These are phyloP conservation scores for Lordiphosa clarofinis DNA, from an alignment of 1,140 invertebrate genomes.

Conservation along the genomic window DNA sequence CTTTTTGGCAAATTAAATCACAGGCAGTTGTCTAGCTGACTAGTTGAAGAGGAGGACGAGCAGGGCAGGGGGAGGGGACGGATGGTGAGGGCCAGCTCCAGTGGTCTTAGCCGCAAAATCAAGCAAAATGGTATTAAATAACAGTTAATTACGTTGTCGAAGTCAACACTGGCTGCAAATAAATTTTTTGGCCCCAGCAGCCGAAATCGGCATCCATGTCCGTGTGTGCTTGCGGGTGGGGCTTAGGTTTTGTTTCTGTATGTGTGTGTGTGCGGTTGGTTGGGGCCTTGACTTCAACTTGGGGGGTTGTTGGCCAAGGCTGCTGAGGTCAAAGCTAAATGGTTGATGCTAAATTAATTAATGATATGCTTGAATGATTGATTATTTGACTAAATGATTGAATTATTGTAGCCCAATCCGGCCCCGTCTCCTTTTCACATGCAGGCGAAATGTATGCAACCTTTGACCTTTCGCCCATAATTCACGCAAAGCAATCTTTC, in stretches of 20 bases:
- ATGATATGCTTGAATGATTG: conserved; percentile 74
- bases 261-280: conserved; percentile 6
- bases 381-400: conserved; percentile 70
- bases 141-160: conserved; percentile 61
- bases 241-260: conserved; percentile 21
- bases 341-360: conserved; percentile 69
- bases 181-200: conserved; percentile 39
- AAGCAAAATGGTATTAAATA: conserved; percentile 74
- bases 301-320: not conserved
- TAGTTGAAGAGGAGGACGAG: not conserved
- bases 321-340: conserved; percentile 61
- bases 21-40: conserved; percentile 26
- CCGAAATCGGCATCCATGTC: not conserved
- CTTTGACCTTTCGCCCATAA: conserved; percentile 71
- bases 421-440: too few relatives aligned
- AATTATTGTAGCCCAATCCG: conserved; percentile 38
- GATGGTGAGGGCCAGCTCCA: conserved; percentile 1
- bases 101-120: conserved; percentile 49
- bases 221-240: conserved; percentile 12
- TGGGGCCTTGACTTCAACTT: not conserved
- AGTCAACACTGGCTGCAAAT: conserved; percentile 9
- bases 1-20: conserved; percentile 68
- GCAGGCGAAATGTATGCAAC: conserved; percentile 27
- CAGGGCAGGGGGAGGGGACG: not conserved
- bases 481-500: conserved; percentile 35